These are phyloP conservation scores for Limnephilus rhombicus DNA, from an alignment of 2,888 invertebrate genomes.

Conservation along the genomic window DNA sequence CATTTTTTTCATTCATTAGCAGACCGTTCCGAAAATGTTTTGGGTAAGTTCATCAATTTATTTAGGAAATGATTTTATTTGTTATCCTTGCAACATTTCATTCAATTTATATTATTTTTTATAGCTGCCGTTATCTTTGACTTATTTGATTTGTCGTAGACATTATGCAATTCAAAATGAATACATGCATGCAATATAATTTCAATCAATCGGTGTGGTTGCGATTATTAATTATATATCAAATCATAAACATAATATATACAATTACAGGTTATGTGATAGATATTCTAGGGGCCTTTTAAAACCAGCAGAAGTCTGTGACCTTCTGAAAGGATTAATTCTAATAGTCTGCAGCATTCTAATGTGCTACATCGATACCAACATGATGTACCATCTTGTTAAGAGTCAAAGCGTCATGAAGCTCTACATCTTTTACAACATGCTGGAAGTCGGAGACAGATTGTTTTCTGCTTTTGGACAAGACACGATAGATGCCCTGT, in stretches of 20 bases:
- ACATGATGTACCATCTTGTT: conserved; percentile 97
- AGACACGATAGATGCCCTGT: conserved; percentile 97
- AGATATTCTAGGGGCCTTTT: conserved; percentile 77
- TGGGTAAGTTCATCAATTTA: conserved; percentile 76
- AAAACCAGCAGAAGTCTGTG: conserved; percentile 95
- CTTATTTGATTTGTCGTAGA: not conserved
- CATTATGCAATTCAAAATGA: not conserved
- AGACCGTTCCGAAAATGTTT: conserved; percentile 86
- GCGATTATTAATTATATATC: conserved; percentile 3
- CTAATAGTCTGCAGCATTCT: conserved; percentile 88
- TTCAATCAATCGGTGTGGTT: not conserved
- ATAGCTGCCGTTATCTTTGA: not conserved
- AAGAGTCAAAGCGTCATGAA: conserved; percentile 99
- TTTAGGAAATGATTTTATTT: not conserved
- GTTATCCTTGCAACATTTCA: not conserved
- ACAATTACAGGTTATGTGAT: conserved; percentile 71
- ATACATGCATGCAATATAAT: not conserved
- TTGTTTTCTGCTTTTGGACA: conserved; percentile 98
- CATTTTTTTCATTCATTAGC: conserved; percentile 88
- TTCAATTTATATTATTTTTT: too few relatives aligned
- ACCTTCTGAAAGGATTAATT: conserved; percentile 94
- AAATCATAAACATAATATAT: conserved; percentile 32
- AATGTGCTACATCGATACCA: conserved; percentile 96
- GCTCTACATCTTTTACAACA: conserved; percentile 99
- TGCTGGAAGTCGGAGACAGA: conserved; percentile 98